Conservation (phyloP, 2,888 invertebrate genomes). For the Ischnura elegans region DNA sequence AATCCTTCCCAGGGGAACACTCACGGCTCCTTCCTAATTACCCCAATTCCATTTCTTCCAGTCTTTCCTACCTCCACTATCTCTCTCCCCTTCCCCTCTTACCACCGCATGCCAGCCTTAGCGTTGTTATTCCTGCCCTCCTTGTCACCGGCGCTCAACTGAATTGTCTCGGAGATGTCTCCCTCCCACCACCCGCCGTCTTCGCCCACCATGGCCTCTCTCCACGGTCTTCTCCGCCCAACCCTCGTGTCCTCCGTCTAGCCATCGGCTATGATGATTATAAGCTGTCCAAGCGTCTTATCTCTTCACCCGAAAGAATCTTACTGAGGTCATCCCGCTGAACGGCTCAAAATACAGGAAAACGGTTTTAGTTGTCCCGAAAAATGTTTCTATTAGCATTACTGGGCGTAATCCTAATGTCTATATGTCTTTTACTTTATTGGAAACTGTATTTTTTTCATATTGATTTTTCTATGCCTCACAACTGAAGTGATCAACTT, state of each 20-base stretch:
- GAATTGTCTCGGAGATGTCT: slow-evolving; percentile 38
- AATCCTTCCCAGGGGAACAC: not conserved
- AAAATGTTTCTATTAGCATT: too few relatives aligned
- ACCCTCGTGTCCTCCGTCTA: not conserved
- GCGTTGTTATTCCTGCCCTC: slow-evolving; percentile 43
- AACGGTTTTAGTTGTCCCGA: too few relatives aligned
- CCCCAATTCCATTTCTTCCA: slow-evolving; percentile 42
- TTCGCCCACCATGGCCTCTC: not conserved
- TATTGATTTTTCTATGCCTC: too few relatives aligned
- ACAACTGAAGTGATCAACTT: too few relatives aligned
- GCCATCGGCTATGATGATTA: not conserved
- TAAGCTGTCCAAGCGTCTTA: not conserved
- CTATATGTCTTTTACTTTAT: too few relatives aligned
- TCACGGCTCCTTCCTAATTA: slow-evolving; percentile 37
- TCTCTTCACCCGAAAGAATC: too few relatives aligned
- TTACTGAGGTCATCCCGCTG: too few relatives aligned
- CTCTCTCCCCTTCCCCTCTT: not conserved
- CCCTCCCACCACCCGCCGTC: not conserved
- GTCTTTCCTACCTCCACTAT: not conserved
- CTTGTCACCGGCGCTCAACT: slow-evolving; percentile 43
- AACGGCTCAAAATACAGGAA: too few relatives aligned
- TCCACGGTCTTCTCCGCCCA: not conserved
- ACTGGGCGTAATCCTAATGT: too few relatives aligned
- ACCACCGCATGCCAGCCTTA: not conserved
- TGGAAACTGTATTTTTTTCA: too few relatives aligned